Evolutionary conservation across 2,797 vertebrate genomes (phyloP), one percentile per base, ranked within the genome.

Genomic region (Sebastes oblongus): DNA sequence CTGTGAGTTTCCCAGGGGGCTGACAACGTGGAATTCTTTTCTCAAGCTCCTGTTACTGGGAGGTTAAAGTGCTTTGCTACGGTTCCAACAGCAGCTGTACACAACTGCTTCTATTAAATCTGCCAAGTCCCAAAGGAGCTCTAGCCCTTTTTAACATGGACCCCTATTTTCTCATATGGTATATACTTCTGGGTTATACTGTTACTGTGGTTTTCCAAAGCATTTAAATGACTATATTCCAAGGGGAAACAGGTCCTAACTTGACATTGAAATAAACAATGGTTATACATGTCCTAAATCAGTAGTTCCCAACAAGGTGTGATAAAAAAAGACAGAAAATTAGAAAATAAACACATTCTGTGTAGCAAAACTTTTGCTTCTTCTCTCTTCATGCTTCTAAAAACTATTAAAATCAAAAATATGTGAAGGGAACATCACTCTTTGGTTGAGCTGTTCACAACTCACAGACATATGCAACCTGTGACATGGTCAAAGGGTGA

Each of bases 81-180:
- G 12, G 29, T 59, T 72, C 25, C 54, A 81, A 16, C 73, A 66
- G 22, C 78, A 83, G 82, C 82, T 67, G 80, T 54, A 46, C 39
- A 61, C 58, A 39, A 62, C 66, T 54, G n/a, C 73, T 62, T 67
- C 54, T 56, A 29, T 50, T 64, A 25, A 54, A 54, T 42, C 50
- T 69, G 36, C 56, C 73, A 59, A 12, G 6, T 62, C 62, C 2
- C 4, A 20, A 73, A 77, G 61, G 22, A 54, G 60, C 13, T 59
- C 13, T 13, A 18, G 4, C 66, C 36, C 24, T 54, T 66, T 71
- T 60, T 65, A 30, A 69, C 27, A 68, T 9, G 50, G 18, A 20
- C 27, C 20, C 24, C 24, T 66, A 29, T 71, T 50, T 66, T 52
- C 32, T 59, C 34, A 30, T 55, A 13, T 58, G 62, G 42, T 56